Base-by-base conservation (phyloP, 1,140 invertebrate genomes). In the Cotesia glomerata region DNA sequence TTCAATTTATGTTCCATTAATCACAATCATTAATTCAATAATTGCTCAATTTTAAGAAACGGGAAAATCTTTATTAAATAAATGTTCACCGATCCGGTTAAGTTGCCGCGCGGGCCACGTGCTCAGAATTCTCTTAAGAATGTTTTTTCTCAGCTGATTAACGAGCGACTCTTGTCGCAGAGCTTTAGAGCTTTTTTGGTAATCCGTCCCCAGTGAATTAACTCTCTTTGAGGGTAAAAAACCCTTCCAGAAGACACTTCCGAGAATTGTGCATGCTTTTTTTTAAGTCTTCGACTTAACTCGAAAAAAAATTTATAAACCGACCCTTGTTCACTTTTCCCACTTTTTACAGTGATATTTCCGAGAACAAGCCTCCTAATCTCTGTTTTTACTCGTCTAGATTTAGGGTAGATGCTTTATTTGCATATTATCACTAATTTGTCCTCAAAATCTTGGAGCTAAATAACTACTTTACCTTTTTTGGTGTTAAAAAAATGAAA, bases 131-230 rank as follows among this genome's bases (percentile, higher is more conserved):
- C 63, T 39, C 16, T 51, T 9, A 66, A 68, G 66, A 56, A 51
- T 8, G 5, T 16, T 68, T 54, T 51, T 62, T 72, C 65, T 62
- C 11, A 34, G 35, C 65, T 72, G 70, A 72, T 72, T 72, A 72
- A 72, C 70, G 70, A 72, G 61, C 70, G 5, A 49, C 18, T 56
- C 16, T 72, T 65, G 61, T 72, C 70, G 52, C 18, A 51, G 62
- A 62, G 59, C 49, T 65, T 72, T 65, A 51, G 70, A 65, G 62
- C 70, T 72, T 72, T 72, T 72, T 72, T 49, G 49, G 35, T 18
- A 66, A 66, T 35, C 35, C 18, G 63, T 66, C 63, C 63, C 63
- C 63, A 66, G 45, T 35, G 45, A 71, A 16, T 62, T 35, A 13
- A 69, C 52, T 69, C 51, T 18, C 32, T 56, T 56, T 16, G 56